These are phyloP conservation scores for Ceryle rudis DNA, from an alignment of 2,797 vertebrate genomes.

Conservation along the genomic window DNA sequence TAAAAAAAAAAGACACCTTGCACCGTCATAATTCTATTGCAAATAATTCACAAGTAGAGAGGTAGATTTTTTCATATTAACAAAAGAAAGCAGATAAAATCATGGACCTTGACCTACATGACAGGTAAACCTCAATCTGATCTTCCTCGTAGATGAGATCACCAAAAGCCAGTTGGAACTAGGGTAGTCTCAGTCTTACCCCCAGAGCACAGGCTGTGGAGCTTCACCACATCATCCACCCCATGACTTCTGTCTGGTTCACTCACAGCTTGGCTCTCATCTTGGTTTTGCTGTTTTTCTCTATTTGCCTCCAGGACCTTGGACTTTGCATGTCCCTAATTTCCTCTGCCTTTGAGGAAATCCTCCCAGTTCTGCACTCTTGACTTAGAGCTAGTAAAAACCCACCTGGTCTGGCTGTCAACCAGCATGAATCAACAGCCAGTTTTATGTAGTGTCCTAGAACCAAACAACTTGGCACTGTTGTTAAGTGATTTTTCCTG, in stretches of 20 bases:
- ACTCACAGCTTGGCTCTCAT: not conserved
- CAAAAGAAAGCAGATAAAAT: not conserved
- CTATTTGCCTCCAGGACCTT: not conserved
- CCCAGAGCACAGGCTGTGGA: not conserved
- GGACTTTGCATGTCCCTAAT: not conserved
- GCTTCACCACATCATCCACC: rapidly evolving
- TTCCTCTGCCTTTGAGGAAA: not conserved
- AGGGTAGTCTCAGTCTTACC: too few relatives aligned
- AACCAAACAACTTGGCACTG: not conserved
- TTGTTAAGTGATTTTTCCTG: not conserved
- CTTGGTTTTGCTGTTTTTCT: not conserved
- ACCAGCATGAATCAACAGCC: not conserved
- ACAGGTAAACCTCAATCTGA: not conserved
- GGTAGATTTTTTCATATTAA: not conserved
- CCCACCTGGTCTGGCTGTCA: not conserved
- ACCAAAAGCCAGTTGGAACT: not conserved
- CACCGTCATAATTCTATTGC: not conserved
- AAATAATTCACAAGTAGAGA: not conserved
- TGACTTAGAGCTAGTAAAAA: not conserved
- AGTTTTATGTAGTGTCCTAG: not conserved
- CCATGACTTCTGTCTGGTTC: not conserved
- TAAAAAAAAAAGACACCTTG: not conserved
- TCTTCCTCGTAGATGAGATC: not conserved
- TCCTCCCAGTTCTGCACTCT: not conserved
- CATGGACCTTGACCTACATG: not conserved